Percentiles rank a stretch among this genome's conserved stretches.
phyloP scores from a whole-genome alignment of 2,797 vertebrate genomes.

The Poecilia picta region DNA sequence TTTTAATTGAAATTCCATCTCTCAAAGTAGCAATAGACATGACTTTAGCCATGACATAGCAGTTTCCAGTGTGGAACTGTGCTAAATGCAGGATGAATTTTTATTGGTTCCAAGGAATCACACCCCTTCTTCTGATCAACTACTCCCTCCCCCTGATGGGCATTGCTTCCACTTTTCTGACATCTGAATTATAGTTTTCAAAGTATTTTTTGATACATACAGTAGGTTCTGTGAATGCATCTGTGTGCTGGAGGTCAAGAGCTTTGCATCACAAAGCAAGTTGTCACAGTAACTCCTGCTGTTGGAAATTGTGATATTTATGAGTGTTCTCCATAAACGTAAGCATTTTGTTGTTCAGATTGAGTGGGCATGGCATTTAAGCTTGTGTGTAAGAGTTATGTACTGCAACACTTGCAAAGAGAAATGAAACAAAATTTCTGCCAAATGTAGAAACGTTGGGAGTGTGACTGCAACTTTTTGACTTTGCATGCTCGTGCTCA shows the following conservation, averaged over 20 bases:
- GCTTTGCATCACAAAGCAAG: not conserved
- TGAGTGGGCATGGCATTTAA: not conserved
- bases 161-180: slow-evolving; percentile 10
- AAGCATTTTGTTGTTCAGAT: not conserved
- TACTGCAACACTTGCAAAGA: not conserved
- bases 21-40: not conserved
- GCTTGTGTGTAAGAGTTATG: not conserved
- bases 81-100: not conserved
- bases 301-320: not conserved
- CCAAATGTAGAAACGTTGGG: not conserved
- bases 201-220: slow-evolving; percentile 7
- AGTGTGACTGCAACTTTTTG: slow-evolving; percentile 21
- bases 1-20: not conserved
- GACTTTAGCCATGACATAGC: not conserved
- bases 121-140: slow-evolving; percentile 36
- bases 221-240: not conserved
- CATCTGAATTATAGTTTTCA: slow-evolving; percentile 7
- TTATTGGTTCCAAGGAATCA: slow-evolving; percentile 53
- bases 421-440: not conserved
- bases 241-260: not conserved
- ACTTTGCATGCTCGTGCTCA: slow-evolving; percentile 11
- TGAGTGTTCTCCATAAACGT: not conserved
- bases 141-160: slow-evolving; percentile 4
- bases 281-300: not conserved
- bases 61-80: slow-evolving; percentile 33